A percentile compares a stretch with the other conserved stretches of the same genome.
Evolutionary conservation across 2,888 invertebrate species (phyloP).

Genomic region (Lysandra bellargus): DNA sequence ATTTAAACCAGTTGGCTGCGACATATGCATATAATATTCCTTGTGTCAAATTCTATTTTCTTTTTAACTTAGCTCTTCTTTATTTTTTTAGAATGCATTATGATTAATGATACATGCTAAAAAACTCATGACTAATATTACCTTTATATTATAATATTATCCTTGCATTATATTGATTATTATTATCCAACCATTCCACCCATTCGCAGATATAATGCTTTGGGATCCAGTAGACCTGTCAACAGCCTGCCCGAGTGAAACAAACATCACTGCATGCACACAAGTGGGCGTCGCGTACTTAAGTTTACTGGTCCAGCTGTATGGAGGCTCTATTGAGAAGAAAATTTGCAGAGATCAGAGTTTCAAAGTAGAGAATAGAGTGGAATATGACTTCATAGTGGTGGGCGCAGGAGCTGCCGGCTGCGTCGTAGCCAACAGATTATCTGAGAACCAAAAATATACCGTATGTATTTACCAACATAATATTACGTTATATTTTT

Average conservation of each 20-base stretch:
- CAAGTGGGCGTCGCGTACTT: background rate
- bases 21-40: too few relatives aligned
- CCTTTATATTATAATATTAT: too few relatives aligned
- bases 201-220: slow-evolving; percentile 1
- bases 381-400: background rate
- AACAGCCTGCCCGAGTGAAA: background rate
- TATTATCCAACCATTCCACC: too few relatives aligned
- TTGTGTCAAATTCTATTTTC: too few relatives aligned
- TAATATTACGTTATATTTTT: too few relatives aligned
- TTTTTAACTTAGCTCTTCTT: too few relatives aligned
- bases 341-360: background rate
- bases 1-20: too few relatives aligned
- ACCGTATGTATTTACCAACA: background rate
- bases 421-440: background rate
- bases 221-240: slow-evolving; percentile 18
- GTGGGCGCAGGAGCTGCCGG: background rate
- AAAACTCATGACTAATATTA: too few relatives aligned
- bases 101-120: too few relatives aligned
- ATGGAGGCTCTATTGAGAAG: background rate
- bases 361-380: background rate
- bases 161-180: too few relatives aligned
- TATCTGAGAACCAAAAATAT: background rate
- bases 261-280: slow-evolving; percentile 8
- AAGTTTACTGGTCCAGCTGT: slow-evolving; percentile 1
- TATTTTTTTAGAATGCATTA: too few relatives aligned